Evolutionary conservation across 2,888 invertebrate genomes (phyloP), one percentile per base, ranked within the genome.

Genomic region (Eugnorisma glareosa): DNA sequence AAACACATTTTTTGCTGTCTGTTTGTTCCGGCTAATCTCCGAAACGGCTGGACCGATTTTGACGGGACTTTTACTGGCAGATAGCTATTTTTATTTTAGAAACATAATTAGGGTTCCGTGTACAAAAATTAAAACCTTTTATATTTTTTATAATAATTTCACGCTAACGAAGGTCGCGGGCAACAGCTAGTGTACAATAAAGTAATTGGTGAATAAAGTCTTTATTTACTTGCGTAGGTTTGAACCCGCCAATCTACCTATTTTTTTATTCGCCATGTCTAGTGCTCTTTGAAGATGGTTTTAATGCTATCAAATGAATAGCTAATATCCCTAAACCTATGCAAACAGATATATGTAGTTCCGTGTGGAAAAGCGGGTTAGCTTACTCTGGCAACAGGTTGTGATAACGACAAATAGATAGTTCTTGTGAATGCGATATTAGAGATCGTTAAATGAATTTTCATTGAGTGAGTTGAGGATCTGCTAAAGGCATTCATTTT

Each of bases 321-420:
- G 48, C 73, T 51, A 80, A 51, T 80, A 77, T 43, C 35, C 51
- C 6, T 8, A 43, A 80, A 35, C 18, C 24, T 28, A 77, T 51
- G 18, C 28, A 61, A 80, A 80, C 43, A 80, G 35, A 51, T 57
- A 31, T 35, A 24, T 63, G 11, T 35, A 43, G 59, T 80, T 71
- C 21, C 35, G 28, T 61, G 66, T 15, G 75, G 15, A 48, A 79
- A 81, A 15, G 54, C 35, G 35, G 72, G 28, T 54, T 48, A n/a
- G 37, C 57, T 11, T 48, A 75, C 48, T 66, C 64, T 75, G 37
- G 64, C 78, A 79, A 75, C 78, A 79, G 75, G 78, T 79, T 79
- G 57, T 51, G 21, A n/a, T 45, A 79, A 75, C 75, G 57, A 75
- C 43, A 57, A 37, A 82, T 61, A 75, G 48, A 82, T 79, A 51